Evolutionary conservation across 2,113 vertebrate species (phyloP).

Genomic region (Rattus rattus): DNA sequence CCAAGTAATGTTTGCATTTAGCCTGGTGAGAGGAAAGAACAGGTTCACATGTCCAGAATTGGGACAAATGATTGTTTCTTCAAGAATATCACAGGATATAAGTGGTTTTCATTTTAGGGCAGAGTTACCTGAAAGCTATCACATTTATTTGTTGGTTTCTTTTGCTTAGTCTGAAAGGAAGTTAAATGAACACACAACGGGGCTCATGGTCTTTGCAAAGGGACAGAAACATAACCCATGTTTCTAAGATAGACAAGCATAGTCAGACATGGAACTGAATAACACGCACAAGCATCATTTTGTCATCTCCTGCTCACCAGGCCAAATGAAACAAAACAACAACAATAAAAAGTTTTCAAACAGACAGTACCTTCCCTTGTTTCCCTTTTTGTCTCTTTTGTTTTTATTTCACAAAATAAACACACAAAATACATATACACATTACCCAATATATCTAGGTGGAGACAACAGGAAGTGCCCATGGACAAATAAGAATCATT

Average conservation of each 20-base stretch:
- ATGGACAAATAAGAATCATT: background rate
- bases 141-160: background rate
- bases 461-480: background rate
- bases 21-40: background rate
- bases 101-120: background rate
- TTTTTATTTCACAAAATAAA: background rate
- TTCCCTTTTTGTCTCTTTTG: background rate
- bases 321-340: background rate
- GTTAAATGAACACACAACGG: background rate
- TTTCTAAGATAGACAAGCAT: background rate
- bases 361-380: background rate
- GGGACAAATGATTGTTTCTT: background rate
- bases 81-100: background rate
- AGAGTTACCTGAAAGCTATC: background rate
- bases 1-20: constrained; percentile 23
- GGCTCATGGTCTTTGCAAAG: background rate
- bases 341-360: background rate
- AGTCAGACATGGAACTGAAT: background rate
- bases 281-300: background rate
- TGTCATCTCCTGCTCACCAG: background rate
- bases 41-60: background rate
- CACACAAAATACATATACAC: background rate
- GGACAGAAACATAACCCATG: background rate
- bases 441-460: background rate
- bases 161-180: background rate